A percentile compares a stretch with the other conserved stretches of the same genome.
Evolutionary conservation across 2,113 vertebrate genomes (phyloP).

Genomic region (Rhea pennata): DNA sequence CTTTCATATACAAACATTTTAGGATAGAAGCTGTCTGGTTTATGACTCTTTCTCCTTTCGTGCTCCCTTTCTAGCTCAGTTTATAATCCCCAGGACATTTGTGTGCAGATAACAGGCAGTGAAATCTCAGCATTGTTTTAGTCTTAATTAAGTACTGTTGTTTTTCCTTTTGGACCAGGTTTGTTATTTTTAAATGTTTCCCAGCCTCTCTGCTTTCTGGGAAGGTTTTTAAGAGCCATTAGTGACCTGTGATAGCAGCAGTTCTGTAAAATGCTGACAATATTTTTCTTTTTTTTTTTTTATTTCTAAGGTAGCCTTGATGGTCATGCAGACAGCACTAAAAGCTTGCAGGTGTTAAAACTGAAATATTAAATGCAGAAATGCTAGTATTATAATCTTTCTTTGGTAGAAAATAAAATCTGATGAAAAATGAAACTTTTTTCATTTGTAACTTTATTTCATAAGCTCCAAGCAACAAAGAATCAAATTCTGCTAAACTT

Average conservation of each 20-base stretch:
- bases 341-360: not conserved
- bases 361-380: not conserved
- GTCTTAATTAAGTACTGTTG: not conserved
- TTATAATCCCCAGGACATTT: not conserved
- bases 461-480: not conserved
- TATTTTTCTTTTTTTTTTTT: not conserved
- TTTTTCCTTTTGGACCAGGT: not conserved
- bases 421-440: not conserved
- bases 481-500: not conserved
- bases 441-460: not conserved
- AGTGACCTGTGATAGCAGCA: not conserved
- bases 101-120: not conserved
- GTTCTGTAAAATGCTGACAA: not conserved
- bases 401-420: not conserved
- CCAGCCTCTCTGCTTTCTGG: not conserved
- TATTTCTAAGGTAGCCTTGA: not conserved
- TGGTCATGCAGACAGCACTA: not conserved
- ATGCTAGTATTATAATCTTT: not conserved
- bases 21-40: not conserved
- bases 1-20: not conserved
- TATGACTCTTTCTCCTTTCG: not conserved
- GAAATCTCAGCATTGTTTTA: not conserved
- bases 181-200: slow-evolving; percentile 19
- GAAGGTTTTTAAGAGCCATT: slow-evolving; percentile 35
- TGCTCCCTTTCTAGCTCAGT: not conserved